Base-by-base conservation (phyloP, 2,797 vertebrate genomes). In the Trematomus bernacchii region DNA sequence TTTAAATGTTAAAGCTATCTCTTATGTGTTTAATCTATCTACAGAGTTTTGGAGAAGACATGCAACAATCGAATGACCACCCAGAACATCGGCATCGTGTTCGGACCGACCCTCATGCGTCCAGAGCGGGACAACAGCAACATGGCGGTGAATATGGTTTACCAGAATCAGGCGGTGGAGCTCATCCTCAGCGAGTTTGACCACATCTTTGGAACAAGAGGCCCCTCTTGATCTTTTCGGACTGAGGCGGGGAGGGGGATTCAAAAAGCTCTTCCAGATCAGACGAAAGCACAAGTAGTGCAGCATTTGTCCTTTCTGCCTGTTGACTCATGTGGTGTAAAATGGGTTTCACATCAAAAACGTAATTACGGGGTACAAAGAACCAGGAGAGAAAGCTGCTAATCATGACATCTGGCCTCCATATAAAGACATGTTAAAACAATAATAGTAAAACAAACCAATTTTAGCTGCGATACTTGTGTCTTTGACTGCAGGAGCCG, bases 31-130 rank as follows among this genome's bases (percentile, higher is more conserved):
- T 55, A 7, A 3, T 82, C 66, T 51, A 19, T 54, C 44, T 43
- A 55, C 92, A 98, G 97, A 64, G 97, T 98, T 85, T 93, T 96
- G 91, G 94, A 96, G 50, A 78, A 79, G 52, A 95, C 94, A 0
- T 92, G 96, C 53, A 42, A 51, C 71, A 98, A 98, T 90, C 96
- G 96, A 61, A 98, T 98, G 97, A 97, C 96, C 1, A 94, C 96
- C 10, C 97, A 98, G 90, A 98, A 98, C 93, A 95, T 98, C 23
- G 96, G 96, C 68, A 97, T 98, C 30, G 97, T 98, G 67, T 98
- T 98, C 6, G 97, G 97, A 6, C 97, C 97, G 0, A 98, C 97
- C 0, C 89, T 98, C 64, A 96, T 98, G 94, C 94, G 97, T 19
- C 94, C 96, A 0, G 96, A 98, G 87, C 88, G 93, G 67, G 97